Conservation (phyloP, 1,140 invertebrate genomes). For the Oryzaephilus surinamensis region DNA sequence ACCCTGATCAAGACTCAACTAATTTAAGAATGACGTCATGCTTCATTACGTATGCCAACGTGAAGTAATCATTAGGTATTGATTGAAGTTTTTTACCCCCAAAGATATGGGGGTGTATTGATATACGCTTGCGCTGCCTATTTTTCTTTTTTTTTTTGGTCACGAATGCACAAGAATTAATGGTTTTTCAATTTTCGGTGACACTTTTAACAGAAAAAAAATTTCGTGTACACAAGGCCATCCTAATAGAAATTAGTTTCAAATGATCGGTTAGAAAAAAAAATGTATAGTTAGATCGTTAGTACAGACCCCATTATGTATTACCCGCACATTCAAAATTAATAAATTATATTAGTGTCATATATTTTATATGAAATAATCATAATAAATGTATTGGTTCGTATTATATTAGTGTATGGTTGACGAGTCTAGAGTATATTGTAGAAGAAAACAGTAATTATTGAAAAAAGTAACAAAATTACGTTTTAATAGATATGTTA, state of each 20-base stretch:
- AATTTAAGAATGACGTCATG: constrained; percentile 30
- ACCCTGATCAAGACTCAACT: no score
- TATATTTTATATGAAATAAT: background rate
- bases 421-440: no score
- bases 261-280: no score
- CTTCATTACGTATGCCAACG: constrained; percentile 32
- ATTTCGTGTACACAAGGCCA: no score
- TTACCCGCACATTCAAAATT: no score
- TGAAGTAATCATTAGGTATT: constrained; percentile 32
- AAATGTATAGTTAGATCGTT: background rate
- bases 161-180: constrained; percentile 27
- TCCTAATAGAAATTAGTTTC: constrained; percentile 12
- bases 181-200: constrained; percentile 28
- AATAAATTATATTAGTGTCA: background rate
- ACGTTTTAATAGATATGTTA: constrained; percentile 10
- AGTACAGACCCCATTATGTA: no score
- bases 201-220: constrained; percentile 16
- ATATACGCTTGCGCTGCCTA: constrained; percentile 23
- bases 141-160: no score
- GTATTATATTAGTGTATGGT: background rate
- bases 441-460: constrained; percentile 12
- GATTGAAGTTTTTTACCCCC: constrained; percentile 30
- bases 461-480: constrained; percentile 12
- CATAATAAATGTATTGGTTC: constrained; percentile 4
- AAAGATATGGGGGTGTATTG: constrained; percentile 12